A percentile compares a stretch with the other conserved stretches of the same genome.
Evolutionary conservation across 2,797 vertebrate genomes (phyloP).

Genomic region (Halcyon badia): DNA sequence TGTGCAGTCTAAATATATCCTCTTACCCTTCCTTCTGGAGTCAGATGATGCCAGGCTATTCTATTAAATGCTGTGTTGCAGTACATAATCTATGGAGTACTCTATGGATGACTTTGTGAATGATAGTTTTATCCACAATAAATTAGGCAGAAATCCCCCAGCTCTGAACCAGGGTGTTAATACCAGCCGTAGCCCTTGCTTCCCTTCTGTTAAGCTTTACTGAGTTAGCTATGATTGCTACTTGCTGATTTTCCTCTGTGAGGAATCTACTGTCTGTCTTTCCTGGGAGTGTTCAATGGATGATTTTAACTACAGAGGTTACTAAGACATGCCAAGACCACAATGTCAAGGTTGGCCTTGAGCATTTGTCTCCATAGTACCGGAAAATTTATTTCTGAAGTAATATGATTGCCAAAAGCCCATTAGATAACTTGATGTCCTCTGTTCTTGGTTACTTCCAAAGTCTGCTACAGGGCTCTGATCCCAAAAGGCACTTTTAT

Average conservation of each 20-base stretch:
- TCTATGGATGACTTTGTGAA: conserved; percentile 20
- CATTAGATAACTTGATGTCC: conserved; percentile 47
- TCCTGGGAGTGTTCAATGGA: background rate
- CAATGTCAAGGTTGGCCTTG: conserved; percentile 39
- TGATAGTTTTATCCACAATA: background rate
- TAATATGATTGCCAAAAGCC: conserved; percentile 40
- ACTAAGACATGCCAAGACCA: conserved; percentile 12
- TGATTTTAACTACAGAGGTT: conserved; percentile 35
- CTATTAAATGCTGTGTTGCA: background rate
- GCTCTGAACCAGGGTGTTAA: background rate
- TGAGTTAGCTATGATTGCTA: background rate
- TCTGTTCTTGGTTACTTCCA: conserved; percentile 12
- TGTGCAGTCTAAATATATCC: conserved; percentile 18
- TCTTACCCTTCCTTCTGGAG: conserved; percentile 29
- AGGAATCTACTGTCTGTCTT: background rate
- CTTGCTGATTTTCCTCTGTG: background rate
- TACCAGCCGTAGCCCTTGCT: background rate
- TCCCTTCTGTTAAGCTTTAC: conserved; percentile 35
- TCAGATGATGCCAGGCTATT: conserved; percentile 35
- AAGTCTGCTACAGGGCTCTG: conserved; percentile 11
- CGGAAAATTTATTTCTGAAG: background rate
- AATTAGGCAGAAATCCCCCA: conserved; percentile 17
- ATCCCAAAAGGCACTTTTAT: conserved; percentile 50
- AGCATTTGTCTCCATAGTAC: background rate
- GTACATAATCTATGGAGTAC: background rate